phyloP scores from a whole-genome alignment of 2,797 vertebrate genomes.

The Discoglossus pictus region DNA sequence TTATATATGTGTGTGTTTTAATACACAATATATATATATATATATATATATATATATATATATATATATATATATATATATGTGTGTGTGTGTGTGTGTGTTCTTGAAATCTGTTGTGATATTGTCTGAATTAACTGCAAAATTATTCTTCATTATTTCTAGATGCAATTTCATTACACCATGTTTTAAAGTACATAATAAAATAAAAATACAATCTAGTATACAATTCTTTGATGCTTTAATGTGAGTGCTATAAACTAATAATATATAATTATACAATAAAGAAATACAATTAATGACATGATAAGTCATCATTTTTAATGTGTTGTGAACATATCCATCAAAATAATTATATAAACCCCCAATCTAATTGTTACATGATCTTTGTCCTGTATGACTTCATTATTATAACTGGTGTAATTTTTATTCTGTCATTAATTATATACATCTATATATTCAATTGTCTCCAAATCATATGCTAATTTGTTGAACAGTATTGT shows the following conservation, averaged over 20 bases:
- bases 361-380: not conserved
- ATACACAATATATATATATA: no score
- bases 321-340: slow-evolving; percentile 10
- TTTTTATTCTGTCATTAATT: slow-evolving; percentile 33
- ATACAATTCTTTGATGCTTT: slow-evolving; percentile 5
- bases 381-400: slow-evolving; percentile 9
- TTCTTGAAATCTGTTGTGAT: not conserved
- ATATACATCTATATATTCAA: not conserved
- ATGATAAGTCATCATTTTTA: not conserved
- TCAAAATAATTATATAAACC: not conserved
- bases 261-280: slow-evolving; percentile 6
- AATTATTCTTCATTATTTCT: not conserved
- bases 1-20: no score
- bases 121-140: not conserved
- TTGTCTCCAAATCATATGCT: slow-evolving; percentile 27
- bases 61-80: no score
- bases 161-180: not conserved
- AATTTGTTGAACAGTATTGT: slow-evolving; percentile 14
- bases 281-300: not conserved
- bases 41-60: no score
- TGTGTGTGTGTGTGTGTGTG: no score
- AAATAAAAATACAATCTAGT: slow-evolving; percentile 35
- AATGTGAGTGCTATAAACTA: slow-evolving; percentile 2
- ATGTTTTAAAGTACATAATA: not conserved
- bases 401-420: slow-evolving; percentile 14